phyloP scores from a whole-genome alignment of 2,888 invertebrate species.

The Acanthosepion lycidas region DNA sequence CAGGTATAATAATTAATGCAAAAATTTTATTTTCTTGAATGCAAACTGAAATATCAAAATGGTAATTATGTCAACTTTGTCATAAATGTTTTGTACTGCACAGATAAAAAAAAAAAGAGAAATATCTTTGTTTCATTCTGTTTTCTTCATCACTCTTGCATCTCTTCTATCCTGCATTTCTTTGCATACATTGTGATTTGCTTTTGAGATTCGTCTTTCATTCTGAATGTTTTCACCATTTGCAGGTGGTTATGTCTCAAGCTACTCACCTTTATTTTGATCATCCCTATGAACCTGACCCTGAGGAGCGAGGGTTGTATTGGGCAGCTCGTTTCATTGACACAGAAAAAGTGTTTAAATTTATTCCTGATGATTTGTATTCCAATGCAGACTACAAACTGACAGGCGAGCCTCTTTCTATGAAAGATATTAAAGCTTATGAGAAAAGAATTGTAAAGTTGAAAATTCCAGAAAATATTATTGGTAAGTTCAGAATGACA shows the following conservation, averaged over 20 bases:
- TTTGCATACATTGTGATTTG: neutral
- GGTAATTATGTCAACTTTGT: too few species aligned
- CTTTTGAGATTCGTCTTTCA: neutral
- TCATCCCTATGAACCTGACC: constrained; percentile 69
- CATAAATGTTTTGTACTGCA: too few species aligned
- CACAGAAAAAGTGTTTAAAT: constrained; percentile 67
- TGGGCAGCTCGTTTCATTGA: constrained; percentile 71
- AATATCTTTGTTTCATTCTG: neutral
- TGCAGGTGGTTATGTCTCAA: constrained; percentile 68
- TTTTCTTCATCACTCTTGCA: too few species aligned
- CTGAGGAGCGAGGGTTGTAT: constrained; percentile 70
- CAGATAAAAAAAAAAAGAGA: too few species aligned
- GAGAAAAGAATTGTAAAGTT: constrained; percentile 54
- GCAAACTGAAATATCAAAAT: too few species aligned
- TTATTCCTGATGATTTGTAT: constrained; percentile 67
- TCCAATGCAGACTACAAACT: constrained; percentile 64
- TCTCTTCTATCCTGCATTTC: neutral
- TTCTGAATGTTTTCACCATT: constrained; percentile 40
- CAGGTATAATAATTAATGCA: too few species aligned
- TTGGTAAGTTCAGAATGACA: constrained; percentile 55
- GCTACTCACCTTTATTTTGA: constrained; percentile 70
- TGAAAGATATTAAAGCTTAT: constrained; percentile 61
- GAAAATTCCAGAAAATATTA: constrained; percentile 63
- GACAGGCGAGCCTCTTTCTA: constrained; percentile 63
- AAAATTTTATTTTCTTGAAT: too few species aligned